Base-by-base conservation (phyloP, 1,140 invertebrate genomes). In the Drosophila arizonae region DNA sequence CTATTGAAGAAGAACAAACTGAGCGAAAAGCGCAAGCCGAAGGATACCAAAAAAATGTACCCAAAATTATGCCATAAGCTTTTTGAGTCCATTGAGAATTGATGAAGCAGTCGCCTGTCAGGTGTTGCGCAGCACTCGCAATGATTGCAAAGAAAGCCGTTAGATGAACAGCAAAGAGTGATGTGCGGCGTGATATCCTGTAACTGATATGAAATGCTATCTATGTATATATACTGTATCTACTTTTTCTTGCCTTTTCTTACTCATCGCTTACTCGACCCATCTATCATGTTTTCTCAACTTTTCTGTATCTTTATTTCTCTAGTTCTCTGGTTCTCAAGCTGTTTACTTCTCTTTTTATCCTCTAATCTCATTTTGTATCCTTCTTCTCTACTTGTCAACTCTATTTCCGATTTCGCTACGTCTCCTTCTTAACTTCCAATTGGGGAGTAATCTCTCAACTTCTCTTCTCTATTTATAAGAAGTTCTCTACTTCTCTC, bases 1-100 rank as follows among this genome's bases (percentile, higher is more conserved):
- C 73, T 85, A 74, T 85, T 71, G 57, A 80, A 39, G 36, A 76
- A 64, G 73, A 82, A 82, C 71, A 79, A 70, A 77, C 65, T 60
- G 26, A 50, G 21, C 33, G 63, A 45, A 51, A 62, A 68, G 41
- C 45, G 26, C 26, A 1, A 28, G 3, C 43, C 43, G 54, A 50
- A 52, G 72, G 60, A 13, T 51, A 4, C 10, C 24, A 33, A 33
- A 33, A 11, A 50, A 50, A 51, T 39, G 55, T 6, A 45, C 46
- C 54, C 36, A 57, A 72, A 81, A 76, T 62, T 72, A 74, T 76
- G 76, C 65, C 78, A 76, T 78, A 81, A 78, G 72, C 78, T 72
- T 74, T 77, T 66, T 68, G 66, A 70, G 54, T 46, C 70, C 54
- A 73, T 77, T 64, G 62, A 48, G 72, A 21, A 69, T 60, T 48